These are phyloP conservation scores for Aurelia sp. DNA, from an alignment of 30 jellyfish, hydroid and myxozoan species.

Conservation along the genomic window DNA sequence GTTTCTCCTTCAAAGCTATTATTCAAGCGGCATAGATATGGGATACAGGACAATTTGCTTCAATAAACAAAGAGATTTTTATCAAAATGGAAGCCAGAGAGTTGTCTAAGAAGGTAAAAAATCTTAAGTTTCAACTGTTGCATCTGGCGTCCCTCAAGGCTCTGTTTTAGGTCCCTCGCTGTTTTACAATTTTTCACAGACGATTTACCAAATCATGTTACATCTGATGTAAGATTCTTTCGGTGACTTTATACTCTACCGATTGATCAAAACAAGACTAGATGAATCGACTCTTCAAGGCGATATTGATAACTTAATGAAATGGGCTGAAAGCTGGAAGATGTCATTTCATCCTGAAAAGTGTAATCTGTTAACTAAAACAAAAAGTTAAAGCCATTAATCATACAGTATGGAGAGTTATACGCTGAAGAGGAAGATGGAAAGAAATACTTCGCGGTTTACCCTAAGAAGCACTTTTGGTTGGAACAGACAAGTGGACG, in stretches of 20 bases:
- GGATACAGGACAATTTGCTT: too few species aligned
- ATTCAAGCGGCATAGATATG: too few species aligned
- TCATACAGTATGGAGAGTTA: constrained; percentile 31
- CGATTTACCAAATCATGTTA: constrained; percentile 38
- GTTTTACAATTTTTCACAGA: constrained; percentile 25
- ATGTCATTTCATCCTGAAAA: constrained; percentile 35
- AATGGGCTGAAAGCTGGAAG: constrained; percentile 44
- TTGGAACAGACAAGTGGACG: constrained; percentile 35
- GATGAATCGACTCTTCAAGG: neutral
- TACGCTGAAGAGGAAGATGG: constrained; percentile 12
- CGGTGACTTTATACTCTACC: constrained; percentile 17
- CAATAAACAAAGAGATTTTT: neutral
- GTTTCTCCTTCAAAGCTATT: too few species aligned
- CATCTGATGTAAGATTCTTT: constrained; percentile 28
- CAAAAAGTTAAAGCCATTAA: constrained; percentile 36
- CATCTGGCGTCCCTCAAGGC: constrained; percentile 60
- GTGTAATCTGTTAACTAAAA: neutral
- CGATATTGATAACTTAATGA: constrained; percentile 9
- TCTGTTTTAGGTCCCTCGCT: constrained; percentile 41
- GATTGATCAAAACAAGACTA: neutral
- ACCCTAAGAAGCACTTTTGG: neutral
- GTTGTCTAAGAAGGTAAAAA: constrained; percentile 21
- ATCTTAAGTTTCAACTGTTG: neutral
- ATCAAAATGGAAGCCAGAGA: constrained; percentile 4
- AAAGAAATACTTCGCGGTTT: neutral